Percentiles rank a stretch among this genome's conserved stretches.
Conservation (phyloP, 2,113 vertebrate species). For the Hystrix brachyura region DNA sequence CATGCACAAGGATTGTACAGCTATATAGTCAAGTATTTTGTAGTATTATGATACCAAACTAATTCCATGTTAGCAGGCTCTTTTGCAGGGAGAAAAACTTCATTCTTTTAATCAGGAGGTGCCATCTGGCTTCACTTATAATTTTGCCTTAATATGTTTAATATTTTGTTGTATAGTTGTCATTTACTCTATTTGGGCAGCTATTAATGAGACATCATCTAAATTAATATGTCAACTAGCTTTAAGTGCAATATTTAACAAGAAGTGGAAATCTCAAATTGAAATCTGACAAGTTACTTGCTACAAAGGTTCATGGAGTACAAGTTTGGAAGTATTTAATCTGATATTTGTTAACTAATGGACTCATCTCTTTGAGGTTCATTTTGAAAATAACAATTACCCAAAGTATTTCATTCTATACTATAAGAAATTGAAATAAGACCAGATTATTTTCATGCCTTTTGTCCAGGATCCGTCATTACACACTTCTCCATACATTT, state of each 20-base stretch:
- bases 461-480: neutral
- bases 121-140: slow-evolving; percentile 9
- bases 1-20: neutral
- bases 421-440: neutral
- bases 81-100: neutral
- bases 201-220: slow-evolving; percentile 10
- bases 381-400: slow-evolving; percentile 28
- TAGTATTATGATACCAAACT: slow-evolving; percentile 22
- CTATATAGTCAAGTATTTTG: neutral
- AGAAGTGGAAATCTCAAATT: slow-evolving; percentile 50
- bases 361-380: neutral
- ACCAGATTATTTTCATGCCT: neutral
- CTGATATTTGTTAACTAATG: neutral
- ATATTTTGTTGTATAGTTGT: neutral
- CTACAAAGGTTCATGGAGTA: neutral
- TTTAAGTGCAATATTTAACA: neutral
- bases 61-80: neutral
- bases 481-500: neutral
- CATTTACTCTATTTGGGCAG: neutral
- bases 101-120: slow-evolving; percentile 30
- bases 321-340: neutral
- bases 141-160: slow-evolving; percentile 27
- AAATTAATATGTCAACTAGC: slow-evolving; percentile 14
- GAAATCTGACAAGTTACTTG: slow-evolving; percentile 26
- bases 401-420: neutral